Conservation (phyloP, 2,113 vertebrate species). For the Zeus faber region DNA sequence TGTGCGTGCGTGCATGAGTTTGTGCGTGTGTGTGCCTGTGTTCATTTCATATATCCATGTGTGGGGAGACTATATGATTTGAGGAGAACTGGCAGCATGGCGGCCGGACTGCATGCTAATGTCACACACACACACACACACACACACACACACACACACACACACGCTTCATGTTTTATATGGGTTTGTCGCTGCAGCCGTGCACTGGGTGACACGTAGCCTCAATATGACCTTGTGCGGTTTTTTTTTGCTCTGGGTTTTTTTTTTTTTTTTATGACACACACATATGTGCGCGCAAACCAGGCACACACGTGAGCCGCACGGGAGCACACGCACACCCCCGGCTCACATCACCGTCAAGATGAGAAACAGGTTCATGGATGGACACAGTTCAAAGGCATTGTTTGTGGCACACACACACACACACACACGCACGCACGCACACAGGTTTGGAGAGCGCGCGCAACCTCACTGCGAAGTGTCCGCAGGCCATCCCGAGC, state of each 20-base stretch:
- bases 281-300: not conserved
- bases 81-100: constrained; percentile 51
- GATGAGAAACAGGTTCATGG: constrained; percentile 41
- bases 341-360: too few species aligned
- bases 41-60: too few species aligned
- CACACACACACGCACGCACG: constrained; percentile 7
- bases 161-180: not conserved
- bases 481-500: not conserved
- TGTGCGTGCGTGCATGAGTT: constrained; percentile 7
- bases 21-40: too few species aligned
- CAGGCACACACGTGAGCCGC: not conserved
- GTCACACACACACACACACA: constrained; percentile 40
- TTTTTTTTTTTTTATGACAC: too few species aligned
- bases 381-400: constrained; percentile 11
- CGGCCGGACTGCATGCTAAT: constrained; percentile 49
- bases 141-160: not conserved
- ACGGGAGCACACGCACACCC: too few species aligned
- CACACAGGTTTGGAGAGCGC: not conserved
- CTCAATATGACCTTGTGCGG: too few species aligned
- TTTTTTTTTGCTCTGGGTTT: too few species aligned
- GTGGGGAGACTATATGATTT: constrained; percentile 43
- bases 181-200: too few species aligned
- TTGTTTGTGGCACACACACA: constrained; percentile 10
- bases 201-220: too few species aligned
- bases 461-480: not conserved